phyloP scores from a whole-genome alignment of 2,888 invertebrate species.

The Mimachlamys varia region DNA sequence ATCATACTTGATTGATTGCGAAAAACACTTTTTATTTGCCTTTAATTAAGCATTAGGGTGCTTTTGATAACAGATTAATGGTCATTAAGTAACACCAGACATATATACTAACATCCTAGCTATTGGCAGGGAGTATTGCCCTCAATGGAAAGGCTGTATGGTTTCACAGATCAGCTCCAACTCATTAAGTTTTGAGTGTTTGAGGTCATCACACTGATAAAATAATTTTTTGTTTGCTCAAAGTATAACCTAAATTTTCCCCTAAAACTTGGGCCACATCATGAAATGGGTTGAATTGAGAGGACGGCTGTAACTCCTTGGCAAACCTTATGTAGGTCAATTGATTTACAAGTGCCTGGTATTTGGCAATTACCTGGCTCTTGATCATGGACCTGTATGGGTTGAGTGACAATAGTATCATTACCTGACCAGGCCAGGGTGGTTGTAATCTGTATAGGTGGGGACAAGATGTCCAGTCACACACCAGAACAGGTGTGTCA shows the following conservation, averaged over 20 bases:
- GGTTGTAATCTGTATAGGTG: background rate
- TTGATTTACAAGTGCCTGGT: constrained; percentile 14
- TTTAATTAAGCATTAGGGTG: no score
- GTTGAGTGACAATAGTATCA: background rate
- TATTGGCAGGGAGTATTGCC: no score
- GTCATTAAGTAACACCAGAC: no score
- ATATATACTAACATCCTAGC: no score
- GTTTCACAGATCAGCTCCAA: no score
- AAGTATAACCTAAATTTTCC: background rate
- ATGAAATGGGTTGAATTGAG: background rate
- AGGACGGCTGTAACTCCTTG: background rate
- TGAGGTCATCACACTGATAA: no score
- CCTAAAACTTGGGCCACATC: background rate
- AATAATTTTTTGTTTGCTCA: no score
- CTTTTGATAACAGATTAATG: no score
- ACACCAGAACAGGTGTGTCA: background rate
- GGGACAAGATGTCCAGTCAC: background rate
- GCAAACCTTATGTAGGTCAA: background rate
- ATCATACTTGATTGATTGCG: no score
- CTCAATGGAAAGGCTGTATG: no score
- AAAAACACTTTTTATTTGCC: no score
- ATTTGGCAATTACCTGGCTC: constrained; percentile 28
- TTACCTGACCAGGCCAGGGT: background rate
- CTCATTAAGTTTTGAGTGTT: no score
- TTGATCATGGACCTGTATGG: constrained; percentile 8